Base-by-base conservation (phyloP, 2,797 vertebrate genomes). In the Sebastes reedi region DNA sequence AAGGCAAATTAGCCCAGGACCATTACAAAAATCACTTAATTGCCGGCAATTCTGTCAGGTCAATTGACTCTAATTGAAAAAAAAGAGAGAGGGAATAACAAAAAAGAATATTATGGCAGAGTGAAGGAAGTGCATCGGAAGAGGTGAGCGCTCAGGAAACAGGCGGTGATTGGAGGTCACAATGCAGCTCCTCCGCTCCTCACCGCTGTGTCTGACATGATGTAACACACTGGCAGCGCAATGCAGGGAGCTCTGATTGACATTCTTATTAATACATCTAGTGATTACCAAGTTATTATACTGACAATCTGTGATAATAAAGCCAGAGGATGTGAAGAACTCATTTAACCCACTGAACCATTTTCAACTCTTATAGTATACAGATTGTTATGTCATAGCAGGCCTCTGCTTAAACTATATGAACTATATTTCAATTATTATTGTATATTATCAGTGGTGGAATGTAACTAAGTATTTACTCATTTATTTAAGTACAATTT, bases 21-120 rank as follows among this genome's bases (percentile, higher is more conserved):
- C 97, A 98, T 99, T 98, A 98, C 97, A 98, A 98, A 98, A 99
- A 99, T 98, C 97, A 99, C 97, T 98, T 99, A 99, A 99, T 99
- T 99, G 97, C 96, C 94, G 94, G 97, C 97, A 97, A 98, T 99
- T 99, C 97, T 98, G 97, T 99, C 97, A 98, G 98, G 98, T 99
- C 98, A 99, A 98, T 99, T 99, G 98, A 99, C 97, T 98, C 97
- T 98, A 99, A 99, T 98, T 99, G 97, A 97, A 97, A 98, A 91
- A 91, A 90, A 80, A 81, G 77, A 68, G 65, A 80, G 79, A 85
- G 61, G 58, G 84, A 92, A 85, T 90, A 90, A 94, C 91, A 94
- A 85, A 90, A 92, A 87, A 29, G 82, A 97, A 95, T 97, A 97
- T 97, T 97, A 97, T 97, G 83, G 96, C 95, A 95, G 94, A 94